Conservation (phyloP, 2,888 invertebrate species). For the Agrypnus murinus region DNA sequence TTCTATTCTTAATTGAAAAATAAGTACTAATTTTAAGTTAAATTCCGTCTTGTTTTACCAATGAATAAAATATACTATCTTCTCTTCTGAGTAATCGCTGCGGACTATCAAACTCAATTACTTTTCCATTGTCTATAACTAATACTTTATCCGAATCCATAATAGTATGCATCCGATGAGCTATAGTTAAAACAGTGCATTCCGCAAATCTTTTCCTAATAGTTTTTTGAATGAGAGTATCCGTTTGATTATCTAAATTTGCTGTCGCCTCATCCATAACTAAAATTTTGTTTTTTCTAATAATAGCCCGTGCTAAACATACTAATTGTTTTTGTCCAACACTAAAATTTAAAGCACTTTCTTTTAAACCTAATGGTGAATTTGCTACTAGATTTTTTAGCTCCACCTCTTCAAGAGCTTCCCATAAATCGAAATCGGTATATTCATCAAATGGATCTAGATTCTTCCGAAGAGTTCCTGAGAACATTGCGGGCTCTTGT, state of each 20-base stretch:
- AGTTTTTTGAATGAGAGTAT: slow-evolving; percentile 81
- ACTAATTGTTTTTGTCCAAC: slow-evolving; percentile 77
- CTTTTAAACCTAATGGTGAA: slow-evolving; percentile 72
- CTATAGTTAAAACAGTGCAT: slow-evolving; percentile 73
- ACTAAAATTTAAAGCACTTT: slow-evolving; percentile 72
- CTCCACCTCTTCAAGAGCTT: slow-evolving; percentile 88
- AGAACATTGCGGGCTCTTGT: slow-evolving; percentile 87
- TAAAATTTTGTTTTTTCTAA: slow-evolving; percentile 65
- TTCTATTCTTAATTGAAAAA: too few species aligned
- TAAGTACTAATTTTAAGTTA: too few species aligned
- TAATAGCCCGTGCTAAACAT: slow-evolving; percentile 78
- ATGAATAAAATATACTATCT: slow-evolving; percentile 76
- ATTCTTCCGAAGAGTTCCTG: slow-evolving; percentile 90
- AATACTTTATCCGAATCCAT: slow-evolving; percentile 74
- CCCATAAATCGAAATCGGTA: slow-evolving; percentile 86
- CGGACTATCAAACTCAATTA: slow-evolving; percentile 53
- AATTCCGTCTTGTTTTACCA: slow-evolving; percentile 83
- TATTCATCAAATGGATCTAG: slow-evolving; percentile 91
- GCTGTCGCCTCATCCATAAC: slow-evolving; percentile 82
- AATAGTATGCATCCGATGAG: slow-evolving; percentile 69
- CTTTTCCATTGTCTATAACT: slow-evolving; percentile 71
- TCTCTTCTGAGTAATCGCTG: slow-evolving; percentile 58
- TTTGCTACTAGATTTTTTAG: slow-evolving; percentile 78
- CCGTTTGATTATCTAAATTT: slow-evolving; percentile 84
- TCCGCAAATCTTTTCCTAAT: slow-evolving; percentile 71